A percentile compares a stretch with the other conserved stretches of the same genome.
Evolutionary conservation across 2,113 vertebrate species (phyloP).

Genomic region (Neomonachus schauinslandi): DNA sequence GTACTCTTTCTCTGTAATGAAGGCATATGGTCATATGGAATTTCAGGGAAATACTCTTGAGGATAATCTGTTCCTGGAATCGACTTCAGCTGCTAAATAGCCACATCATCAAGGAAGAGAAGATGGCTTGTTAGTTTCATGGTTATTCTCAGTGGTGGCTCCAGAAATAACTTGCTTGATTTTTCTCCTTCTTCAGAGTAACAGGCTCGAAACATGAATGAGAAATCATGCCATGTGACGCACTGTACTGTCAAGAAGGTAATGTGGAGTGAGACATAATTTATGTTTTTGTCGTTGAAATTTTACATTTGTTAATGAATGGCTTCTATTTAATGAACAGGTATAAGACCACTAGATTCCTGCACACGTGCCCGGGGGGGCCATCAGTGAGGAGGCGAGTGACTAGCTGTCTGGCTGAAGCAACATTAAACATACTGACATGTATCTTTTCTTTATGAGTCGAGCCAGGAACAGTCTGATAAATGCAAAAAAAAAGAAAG

Average conservation of each 20-base stretch:
- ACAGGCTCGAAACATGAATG: neutral
- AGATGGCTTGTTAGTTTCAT: neutral
- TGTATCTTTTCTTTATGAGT: conserved; percentile 27
- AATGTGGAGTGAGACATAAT: neutral
- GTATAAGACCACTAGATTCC: neutral
- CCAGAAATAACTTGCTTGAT: conserved; percentile 46
- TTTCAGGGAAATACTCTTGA: conserved; percentile 7
- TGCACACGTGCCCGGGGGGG: neutral
- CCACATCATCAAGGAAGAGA: conserved; percentile 17
- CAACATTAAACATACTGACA: neutral
- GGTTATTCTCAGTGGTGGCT: neutral
- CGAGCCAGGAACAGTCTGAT: neutral
- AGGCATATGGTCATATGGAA: neutral
- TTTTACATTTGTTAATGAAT: conserved; percentile 42
- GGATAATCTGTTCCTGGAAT: neutral
- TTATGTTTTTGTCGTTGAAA: neutral
- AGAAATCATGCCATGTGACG: neutral
- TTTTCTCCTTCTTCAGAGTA: conserved; percentile 50
- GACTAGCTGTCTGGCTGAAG: neutral
- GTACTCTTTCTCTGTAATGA: neutral
- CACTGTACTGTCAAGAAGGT: neutral
- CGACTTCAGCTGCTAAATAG: conserved; percentile 3
- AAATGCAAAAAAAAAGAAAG: neutral
- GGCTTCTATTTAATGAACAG: neutral
- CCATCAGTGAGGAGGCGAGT: neutral